Percentiles rank a stretch among this genome's conserved stretches.
phyloP scores from a whole-genome alignment of 2,888 invertebrate genomes.

The Eilema caniola region DNA sequence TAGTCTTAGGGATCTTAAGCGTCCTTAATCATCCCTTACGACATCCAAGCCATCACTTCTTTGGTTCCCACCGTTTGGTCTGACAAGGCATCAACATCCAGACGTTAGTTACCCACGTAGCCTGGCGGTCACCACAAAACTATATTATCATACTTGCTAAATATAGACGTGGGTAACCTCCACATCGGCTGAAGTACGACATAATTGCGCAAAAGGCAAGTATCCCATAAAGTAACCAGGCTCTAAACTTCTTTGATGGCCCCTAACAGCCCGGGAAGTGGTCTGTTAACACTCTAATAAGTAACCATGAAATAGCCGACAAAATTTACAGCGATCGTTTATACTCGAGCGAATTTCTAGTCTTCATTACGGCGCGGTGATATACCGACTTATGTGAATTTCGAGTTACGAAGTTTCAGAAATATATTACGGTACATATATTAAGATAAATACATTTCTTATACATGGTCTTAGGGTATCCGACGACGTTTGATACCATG shows the following conservation, averaged over 20 bases:
- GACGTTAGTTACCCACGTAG: too few relatives aligned
- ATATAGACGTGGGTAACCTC: not conserved
- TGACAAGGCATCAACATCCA: too few relatives aligned
- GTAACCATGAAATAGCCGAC: not conserved
- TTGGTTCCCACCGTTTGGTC: too few relatives aligned
- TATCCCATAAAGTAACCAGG: not conserved
- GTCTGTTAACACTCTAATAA: slow-evolving; percentile 7
- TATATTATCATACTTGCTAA: not conserved
- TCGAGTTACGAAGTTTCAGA: not conserved
- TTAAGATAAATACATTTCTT: too few relatives aligned
- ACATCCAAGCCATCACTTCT: too few relatives aligned
- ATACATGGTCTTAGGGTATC: too few relatives aligned
- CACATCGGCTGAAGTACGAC: not conserved
- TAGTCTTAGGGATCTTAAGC: too few relatives aligned
- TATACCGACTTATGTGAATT: too few relatives aligned
- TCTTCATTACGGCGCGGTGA: not conserved
- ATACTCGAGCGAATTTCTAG: not conserved
- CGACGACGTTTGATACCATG: fast-evolving
- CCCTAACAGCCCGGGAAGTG: not conserved
- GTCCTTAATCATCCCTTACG: too few relatives aligned
- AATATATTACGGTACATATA: too few relatives aligned
- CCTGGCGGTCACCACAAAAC: not conserved
- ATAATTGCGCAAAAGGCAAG: not conserved
- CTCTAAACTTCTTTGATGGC: not conserved
- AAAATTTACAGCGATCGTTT: not conserved